phyloP scores from a whole-genome alignment of 2,888 invertebrate species.

The Pachliopta kotzebuea region DNA sequence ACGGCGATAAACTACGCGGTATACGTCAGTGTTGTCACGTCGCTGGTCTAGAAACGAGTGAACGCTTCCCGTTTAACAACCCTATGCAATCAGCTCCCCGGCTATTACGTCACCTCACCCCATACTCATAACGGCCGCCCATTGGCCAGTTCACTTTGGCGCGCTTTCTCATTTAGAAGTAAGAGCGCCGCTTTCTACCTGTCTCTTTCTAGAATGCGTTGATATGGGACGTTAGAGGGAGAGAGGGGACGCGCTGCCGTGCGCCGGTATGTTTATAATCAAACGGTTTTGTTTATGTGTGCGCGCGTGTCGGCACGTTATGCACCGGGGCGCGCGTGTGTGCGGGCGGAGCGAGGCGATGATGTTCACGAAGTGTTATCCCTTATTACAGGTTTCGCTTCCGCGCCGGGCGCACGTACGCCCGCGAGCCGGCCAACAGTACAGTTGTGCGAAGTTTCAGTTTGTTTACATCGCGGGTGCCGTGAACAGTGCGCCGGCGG shows the following conservation, averaged over 20 bases:
- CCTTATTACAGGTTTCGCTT: constrained; percentile 77
- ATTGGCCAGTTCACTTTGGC: constrained; percentile 72
- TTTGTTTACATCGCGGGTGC: constrained; percentile 73
- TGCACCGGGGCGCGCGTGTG: constrained; percentile 68
- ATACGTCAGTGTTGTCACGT: constrained; percentile 58
- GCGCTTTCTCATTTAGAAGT: constrained; percentile 67
- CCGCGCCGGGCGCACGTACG: constrained; percentile 73
- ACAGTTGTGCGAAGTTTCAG: constrained; percentile 62
- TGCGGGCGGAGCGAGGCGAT: constrained; percentile 65
- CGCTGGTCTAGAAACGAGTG: constrained; percentile 68
- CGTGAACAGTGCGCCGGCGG: constrained; percentile 72
- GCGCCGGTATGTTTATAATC: constrained; percentile 80
- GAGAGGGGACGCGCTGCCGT: constrained; percentile 79
- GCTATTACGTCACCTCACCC: constrained; percentile 78
- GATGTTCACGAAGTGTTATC: constrained; percentile 79
- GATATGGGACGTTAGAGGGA: constrained; percentile 47
- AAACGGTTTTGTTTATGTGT: constrained; percentile 58
- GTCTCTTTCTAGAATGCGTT: constrained; percentile 49
- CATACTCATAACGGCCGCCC: constrained; percentile 50
- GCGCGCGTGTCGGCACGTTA: constrained; percentile 67
- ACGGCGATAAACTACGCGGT: constrained; percentile 53
- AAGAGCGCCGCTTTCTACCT: constrained; percentile 46
- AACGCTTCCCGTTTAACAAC: constrained; percentile 73
- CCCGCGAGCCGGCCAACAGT: constrained; percentile 68
- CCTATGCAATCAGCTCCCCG: constrained; percentile 61